Percentiles rank a stretch among this genome's conserved stretches.
Conservation (phyloP, 2,888 invertebrate genomes). For the Acholoe squamosa region DNA sequence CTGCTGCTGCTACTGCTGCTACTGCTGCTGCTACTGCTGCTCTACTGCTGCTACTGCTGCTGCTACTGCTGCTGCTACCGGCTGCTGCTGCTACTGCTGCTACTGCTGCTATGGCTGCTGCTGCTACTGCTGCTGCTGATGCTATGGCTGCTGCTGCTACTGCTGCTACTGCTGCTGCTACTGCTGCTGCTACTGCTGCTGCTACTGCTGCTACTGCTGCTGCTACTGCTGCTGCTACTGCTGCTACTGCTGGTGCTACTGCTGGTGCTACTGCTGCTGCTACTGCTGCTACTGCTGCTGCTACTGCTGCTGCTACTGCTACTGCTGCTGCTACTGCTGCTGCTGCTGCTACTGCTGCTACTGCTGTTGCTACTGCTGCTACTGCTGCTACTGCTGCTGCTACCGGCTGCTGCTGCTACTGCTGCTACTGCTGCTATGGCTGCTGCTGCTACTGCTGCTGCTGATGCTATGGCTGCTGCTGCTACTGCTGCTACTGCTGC, state of each 20-base stretch:
- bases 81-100: conserved; percentile 56
- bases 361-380: conserved; percentile 56
- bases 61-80: conserved; percentile 56
- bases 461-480: no score
- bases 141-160: no score
- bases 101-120: conserved; percentile 47
- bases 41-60: conserved; percentile 35
- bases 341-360: conserved; percentile 48
- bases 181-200: neutral
- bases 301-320: conserved; percentile 58
- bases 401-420: no score
- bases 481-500: conserved; percentile 62
- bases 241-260: no score
- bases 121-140: no score
- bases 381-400: conserved; percentile 45
- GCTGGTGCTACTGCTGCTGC: no score
- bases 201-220: conserved; percentile 51
- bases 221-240: conserved; percentile 41
- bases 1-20: conserved; percentile 58
- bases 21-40: neutral
- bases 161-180: conserved; percentile 38
- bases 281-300: conserved; percentile 53
- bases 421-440: conserved; percentile 67
- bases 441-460: conserved; percentile 68
- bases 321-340: conserved; percentile 13